Evolutionary conservation across 2,797 vertebrate species (phyloP).

Genomic region (Lithobates sylvaticus): DNA sequence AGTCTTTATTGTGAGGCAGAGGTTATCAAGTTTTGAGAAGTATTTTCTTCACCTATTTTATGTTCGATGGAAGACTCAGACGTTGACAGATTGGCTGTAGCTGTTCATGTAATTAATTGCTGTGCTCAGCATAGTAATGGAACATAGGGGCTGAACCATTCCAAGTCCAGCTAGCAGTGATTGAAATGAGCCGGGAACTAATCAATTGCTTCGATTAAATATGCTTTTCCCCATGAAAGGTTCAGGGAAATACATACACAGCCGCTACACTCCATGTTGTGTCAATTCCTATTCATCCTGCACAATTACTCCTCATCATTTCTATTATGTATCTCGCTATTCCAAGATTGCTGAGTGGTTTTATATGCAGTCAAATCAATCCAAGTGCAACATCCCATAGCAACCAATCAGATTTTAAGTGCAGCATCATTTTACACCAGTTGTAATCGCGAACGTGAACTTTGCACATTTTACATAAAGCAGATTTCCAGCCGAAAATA

Average conservation of each 20-base stretch:
- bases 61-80: neutral
- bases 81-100: neutral
- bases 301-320: too few relatives aligned
- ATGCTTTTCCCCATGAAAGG: neutral
- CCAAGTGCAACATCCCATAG: too few relatives aligned
- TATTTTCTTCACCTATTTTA: neutral
- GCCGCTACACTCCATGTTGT: neutral
- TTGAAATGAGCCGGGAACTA: neutral
- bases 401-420: too few relatives aligned
- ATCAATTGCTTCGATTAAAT: conserved; percentile 10
- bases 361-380: too few relatives aligned
- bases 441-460: too few relatives aligned
- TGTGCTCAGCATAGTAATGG: conserved; percentile 1
- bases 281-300: neutral
- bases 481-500: too few relatives aligned
- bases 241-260: neutral
- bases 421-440: too few relatives aligned
- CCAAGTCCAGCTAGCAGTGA: neutral
- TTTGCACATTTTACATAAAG: too few relatives aligned
- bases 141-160: neutral
- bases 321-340: too few relatives aligned
- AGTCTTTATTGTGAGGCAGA: too few relatives aligned
- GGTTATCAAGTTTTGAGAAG: too few relatives aligned
- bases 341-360: too few relatives aligned
- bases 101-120: conserved; percentile 1